Evolutionary conservation across 2,888 invertebrate species (phyloP), one percentile per base, ranked within the genome.

Genomic region (Macaria notata): DNA sequence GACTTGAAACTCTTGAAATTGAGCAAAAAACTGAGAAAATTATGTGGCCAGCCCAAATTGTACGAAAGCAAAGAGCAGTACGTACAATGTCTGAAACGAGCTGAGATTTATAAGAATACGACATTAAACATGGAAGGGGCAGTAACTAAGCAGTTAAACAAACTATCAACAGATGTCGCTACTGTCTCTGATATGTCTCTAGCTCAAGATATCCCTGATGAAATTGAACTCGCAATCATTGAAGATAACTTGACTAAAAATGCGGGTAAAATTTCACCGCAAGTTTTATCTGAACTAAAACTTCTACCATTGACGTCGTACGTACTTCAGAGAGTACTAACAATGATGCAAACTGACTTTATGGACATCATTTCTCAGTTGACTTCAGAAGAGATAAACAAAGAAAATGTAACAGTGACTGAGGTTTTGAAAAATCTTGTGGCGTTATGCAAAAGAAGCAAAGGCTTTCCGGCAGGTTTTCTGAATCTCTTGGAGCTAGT

Each of bases 271-370:
- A 63, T 64, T 29, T 51, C 46, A 4, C 8, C 51, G 0, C 50
- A 46, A 41, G 49, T 42, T 46, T 62, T 66, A 50, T 54, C 66
- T 4, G 65, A 61, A 31, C 49, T 88, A 70, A 70, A 92, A 72
- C 71, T 94, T 3, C 78, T 94, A 62, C 95, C 95, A 59, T 72
- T 94, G 44, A 93, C 93, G 64, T 87, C 92, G 9, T 93, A 93
- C 57, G 73, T 93, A 5, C 76, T 93, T 44, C 79, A 88, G 57
- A 79, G 89, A 65, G 71, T 92, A 30, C 65, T 88, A 5, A 72
- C 69, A 54, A 59, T 86, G 31, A 50, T 88, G 33, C 78, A 83
- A 61, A 69, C 62, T 7, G 64, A 73, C 46, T 70, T 88, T 7
- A 59, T 75, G 6, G 65, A 72, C 39, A 63, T 86, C 3, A 44